These are phyloP conservation scores for Pao palembangensis DNA, from an alignment of 2,113 vertebrate genomes.

Conservation along the genomic window DNA sequence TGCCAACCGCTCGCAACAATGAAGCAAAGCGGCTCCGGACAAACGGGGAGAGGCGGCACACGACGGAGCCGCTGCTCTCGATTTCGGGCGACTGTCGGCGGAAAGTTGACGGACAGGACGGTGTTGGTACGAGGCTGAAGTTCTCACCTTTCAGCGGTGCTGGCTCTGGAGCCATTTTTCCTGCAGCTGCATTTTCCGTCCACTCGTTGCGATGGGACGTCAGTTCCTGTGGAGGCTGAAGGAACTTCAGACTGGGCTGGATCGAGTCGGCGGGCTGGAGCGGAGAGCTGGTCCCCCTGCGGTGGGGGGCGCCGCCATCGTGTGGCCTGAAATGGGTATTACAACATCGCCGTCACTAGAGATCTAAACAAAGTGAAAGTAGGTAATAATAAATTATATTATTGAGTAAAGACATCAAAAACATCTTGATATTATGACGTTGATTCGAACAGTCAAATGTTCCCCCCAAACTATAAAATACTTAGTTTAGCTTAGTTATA, in stretches of 20 bases:
- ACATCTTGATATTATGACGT: no score
- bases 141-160: constrained; percentile 69
- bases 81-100: background rate
- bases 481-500: no score
- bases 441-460: no score
- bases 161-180: constrained; percentile 73
- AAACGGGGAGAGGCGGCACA: background rate
- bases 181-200: constrained; percentile 73
- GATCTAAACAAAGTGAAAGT: no score
- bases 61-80: background rate
- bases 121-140: constrained; percentile 1
- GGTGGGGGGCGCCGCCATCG: constrained; percentile 30
- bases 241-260: constrained; percentile 13
- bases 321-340: constrained; percentile 6
- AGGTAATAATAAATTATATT: no score
- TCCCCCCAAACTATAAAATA: no score
- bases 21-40: constrained; percentile 28
- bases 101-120: constrained; percentile 33
- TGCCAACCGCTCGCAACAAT: constrained; percentile 46
- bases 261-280: constrained; percentile 3
- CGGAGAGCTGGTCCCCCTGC: background rate
- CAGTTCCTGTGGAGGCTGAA: constrained; percentile 73
- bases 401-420: no score
- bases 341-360: no score
- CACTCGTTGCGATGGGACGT: constrained; percentile 68